Percentiles rank a stretch among this genome's conserved stretches.
phyloP scores from a whole-genome alignment of 2,797 vertebrate genomes.

The Rhinatrema bivittatum region DNA sequence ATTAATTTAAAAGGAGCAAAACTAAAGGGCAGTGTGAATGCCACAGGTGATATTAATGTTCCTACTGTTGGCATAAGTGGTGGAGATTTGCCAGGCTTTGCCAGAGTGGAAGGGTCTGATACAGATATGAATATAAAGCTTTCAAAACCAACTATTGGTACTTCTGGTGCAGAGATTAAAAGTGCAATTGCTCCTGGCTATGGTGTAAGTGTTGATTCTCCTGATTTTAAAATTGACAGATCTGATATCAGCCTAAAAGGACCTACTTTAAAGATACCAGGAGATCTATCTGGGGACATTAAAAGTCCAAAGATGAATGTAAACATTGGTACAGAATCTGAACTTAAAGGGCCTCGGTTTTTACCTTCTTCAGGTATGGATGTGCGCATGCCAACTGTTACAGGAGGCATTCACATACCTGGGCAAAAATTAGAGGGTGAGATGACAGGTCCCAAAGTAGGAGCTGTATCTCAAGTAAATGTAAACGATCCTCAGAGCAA shows the following conservation, averaged over 20 bases:
- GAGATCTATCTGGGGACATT: too few relatives aligned
- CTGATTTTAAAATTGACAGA: slow-evolving; percentile 6
- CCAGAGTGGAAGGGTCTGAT: neutral
- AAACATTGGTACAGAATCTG: slow-evolving; percentile 16
- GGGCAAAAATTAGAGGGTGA: slow-evolving; percentile 36
- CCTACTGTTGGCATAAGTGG: too few relatives aligned
- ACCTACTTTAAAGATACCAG: too few relatives aligned
- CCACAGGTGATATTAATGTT: neutral
- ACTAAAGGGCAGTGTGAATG: slow-evolving; percentile 10
- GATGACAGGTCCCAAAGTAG: slow-evolving; percentile 1
- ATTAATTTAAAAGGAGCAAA: slow-evolving; percentile 49
- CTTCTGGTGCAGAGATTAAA: neutral
- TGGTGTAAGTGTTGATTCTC: neutral
- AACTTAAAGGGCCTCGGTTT: slow-evolving; percentile 26
- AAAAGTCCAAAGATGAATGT: slow-evolving; percentile 23
- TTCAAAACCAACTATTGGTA: slow-evolving; percentile 22
- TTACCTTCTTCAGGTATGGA: slow-evolving; percentile 19
- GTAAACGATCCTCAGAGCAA: slow-evolving; percentile 9
- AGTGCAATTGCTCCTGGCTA: too few relatives aligned
- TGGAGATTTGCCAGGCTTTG: neutral
- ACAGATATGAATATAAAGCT: neutral
- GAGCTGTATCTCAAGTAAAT: slow-evolving; percentile 5
- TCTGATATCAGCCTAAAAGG: neutral
- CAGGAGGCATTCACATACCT: slow-evolving; percentile 17
- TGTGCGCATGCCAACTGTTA: slow-evolving; percentile 16